Evolutionary conservation across 1,140 invertebrate genomes (phyloP), one percentile per base, ranked within the genome.

Genomic region (Philaenus spumarius): DNA sequence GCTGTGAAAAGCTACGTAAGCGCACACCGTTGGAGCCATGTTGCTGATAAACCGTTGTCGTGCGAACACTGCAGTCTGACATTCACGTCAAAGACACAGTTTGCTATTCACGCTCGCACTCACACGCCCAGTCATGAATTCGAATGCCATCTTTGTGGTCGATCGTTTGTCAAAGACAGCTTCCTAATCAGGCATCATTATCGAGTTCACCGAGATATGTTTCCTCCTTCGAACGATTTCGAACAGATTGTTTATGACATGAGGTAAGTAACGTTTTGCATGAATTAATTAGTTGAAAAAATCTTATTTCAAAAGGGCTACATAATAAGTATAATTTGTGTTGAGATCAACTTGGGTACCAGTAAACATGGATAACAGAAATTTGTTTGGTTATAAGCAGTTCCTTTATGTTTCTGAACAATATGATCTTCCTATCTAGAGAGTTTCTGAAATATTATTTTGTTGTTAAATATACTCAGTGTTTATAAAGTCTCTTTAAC

Each of bases 1-100:
- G 83, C 86, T 15, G 85, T 87, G 47, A 87, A 87, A 69, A 86
- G 84, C 69, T 87, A 88, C 65, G 82, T 87, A 43, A 84, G 82
- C 40, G 84, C 85, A 22, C 86, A 88, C 67, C 76, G 77, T 63
- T 87, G 84, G 84, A 85, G 83, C 45, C 86, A 88, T 68, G 82
- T 87, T 20, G 80, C 82, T 1, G 84, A 87, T 67, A 83, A 84
- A 69, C 84, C 84, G 22, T 68, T 87, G 61, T 80, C 80, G 58
- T 88, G 86, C 71, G 82, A 84, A 61, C 75, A 82, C 47, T 87
- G 86, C 71, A 80, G 81, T 42, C 77, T 85, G 69, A 83, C 81
- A 55, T 87, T 87, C 72, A 85, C 83, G 53, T 83, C 82, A 57
- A 79, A 79, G 69, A 81, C 78, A 64, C 83, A 85, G 73, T 87